Evolutionary conservation across 1,140 invertebrate genomes (phyloP), one percentile per base, ranked within the genome.

Genomic region (Aethina tumida): DNA sequence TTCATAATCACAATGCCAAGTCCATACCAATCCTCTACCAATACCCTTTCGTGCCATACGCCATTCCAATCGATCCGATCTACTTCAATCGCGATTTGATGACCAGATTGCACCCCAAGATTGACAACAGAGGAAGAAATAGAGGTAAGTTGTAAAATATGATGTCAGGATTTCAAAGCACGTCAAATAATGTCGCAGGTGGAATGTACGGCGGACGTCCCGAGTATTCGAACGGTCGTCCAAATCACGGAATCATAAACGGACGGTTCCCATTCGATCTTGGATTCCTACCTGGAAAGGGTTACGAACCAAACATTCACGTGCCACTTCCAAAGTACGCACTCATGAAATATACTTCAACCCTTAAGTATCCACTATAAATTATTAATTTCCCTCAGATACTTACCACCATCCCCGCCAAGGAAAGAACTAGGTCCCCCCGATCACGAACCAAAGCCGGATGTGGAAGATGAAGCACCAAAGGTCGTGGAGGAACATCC

Each of bases 401-500:
- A 39, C 16, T 7, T 19, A 39, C 18, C 15, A 10, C 18, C 20
- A 21, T 1, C 18, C 19, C 10, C 17, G 19, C 13, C 12, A 27
- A 8, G 28, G 22, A 3, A 38, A 35, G 18, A 32, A 36, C 22
- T 30, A 35, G 41, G 44, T 42, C 50, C 50, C n/a, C 45, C 53
- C 29, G 54, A 58, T 15, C 43, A 21, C 26, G 21, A 29, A 39
- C 46, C 52, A 34, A 21, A 42, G 4, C 31, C 25, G 31, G 50
- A 29, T 38, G 47, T 27, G 21, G 49, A 21, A 41, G 43, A 18
- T 39, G 51, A 57, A 5, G 12, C 50, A 44, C 30, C 60, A 44
- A 47, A 62, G 43, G 56, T 65, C 47, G 55, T 60, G 2, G 56
- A 55, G 20, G 44, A 53, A 4, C 47, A 41, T 39, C 45, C 25